Percentiles rank a stretch among this genome's conserved stretches.
These are phyloP conservation scores for Cryptocephalus moraei DNA, from an alignment of 2,888 invertebrate species.

Conservation along the genomic window DNA sequence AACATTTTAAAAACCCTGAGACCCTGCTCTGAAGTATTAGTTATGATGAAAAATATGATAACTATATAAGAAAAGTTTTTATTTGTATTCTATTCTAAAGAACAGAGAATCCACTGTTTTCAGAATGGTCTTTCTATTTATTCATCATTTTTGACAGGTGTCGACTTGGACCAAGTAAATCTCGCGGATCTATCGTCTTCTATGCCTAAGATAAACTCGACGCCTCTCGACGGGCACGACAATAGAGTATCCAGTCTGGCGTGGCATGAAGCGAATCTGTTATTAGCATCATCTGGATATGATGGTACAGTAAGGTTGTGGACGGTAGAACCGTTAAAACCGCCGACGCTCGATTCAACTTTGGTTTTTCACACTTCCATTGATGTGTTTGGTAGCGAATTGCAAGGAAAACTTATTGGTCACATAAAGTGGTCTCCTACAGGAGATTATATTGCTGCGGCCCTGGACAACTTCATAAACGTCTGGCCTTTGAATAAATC, in stretches of 20 bases:
- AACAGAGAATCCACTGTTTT: neutral
- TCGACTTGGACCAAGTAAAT: slow-evolving; percentile 33
- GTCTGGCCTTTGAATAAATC: slow-evolving; percentile 43
- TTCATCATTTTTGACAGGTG: slow-evolving; percentile 3
- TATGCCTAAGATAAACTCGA: slow-evolving; percentile 26
- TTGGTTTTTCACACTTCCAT: slow-evolving; percentile 43
- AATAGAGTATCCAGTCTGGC: slow-evolving; percentile 34
- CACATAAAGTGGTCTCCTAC: slow-evolving; percentile 44
- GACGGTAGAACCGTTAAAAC: slow-evolving; percentile 36
- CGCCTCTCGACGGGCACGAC: slow-evolving; percentile 45
- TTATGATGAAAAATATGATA: no score
- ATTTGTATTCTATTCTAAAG: no score
- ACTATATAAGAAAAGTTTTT: no score
- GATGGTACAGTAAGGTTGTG: slow-evolving; percentile 53
- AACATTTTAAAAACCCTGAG: no score
- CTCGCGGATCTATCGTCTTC: slow-evolving; percentile 44
- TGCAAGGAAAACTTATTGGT: slow-evolving; percentile 33
- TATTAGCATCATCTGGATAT: slow-evolving; percentile 47
- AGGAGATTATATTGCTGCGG: slow-evolving; percentile 45
- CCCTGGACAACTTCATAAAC: slow-evolving; percentile 47
- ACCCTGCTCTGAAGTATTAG: no score
- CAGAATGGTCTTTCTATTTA: neutral
- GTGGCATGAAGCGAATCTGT: slow-evolving; percentile 38
- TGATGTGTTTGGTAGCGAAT: slow-evolving; percentile 40
- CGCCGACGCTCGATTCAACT: slow-evolving; percentile 40